Conservation (phyloP, 2,797 vertebrate genomes). For the Echeneis naucrates region DNA sequence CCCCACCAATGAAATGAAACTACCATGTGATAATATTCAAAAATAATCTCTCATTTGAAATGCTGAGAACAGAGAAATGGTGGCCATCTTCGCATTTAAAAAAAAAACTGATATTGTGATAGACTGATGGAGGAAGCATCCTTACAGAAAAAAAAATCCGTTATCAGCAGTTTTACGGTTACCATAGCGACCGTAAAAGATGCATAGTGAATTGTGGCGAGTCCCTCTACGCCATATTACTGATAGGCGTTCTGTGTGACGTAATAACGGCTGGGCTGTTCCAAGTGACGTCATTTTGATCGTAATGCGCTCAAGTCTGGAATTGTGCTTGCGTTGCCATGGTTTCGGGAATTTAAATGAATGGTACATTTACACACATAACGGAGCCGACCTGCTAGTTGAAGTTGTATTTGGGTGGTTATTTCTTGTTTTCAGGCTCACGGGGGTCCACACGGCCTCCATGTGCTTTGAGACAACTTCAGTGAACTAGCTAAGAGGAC, state of each 20-base stretch:
- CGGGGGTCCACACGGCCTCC: constrained; percentile 37
- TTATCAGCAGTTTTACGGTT: constrained; percentile 6
- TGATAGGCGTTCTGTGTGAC: too few species aligned
- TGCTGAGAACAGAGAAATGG: not conserved
- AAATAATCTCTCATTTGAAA: not conserved
- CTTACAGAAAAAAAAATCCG: constrained; percentile 64
- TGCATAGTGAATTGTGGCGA: too few species aligned
- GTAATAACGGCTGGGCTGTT: not conserved
- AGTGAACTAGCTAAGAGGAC: too few species aligned
- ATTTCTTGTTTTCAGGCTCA: too few species aligned
- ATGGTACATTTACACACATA: not conserved
- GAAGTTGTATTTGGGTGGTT: not conserved
- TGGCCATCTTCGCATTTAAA: not conserved
- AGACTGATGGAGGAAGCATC: constrained; percentile 28
- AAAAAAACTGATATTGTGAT: too few species aligned
- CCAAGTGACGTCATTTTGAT: not conserved
- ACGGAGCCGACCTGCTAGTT: accelerated
- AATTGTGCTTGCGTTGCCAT: not conserved
- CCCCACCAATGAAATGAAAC: not conserved
- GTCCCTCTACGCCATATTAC: too few species aligned
- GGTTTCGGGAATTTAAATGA: too few species aligned
- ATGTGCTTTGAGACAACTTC: constrained; percentile 54
- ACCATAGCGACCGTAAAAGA: constrained; percentile 28
- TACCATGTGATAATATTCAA: not conserved
- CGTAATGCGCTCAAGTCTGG: constrained; percentile 1